These are phyloP conservation scores for Microplitis demolitor DNA, from an alignment of 1,140 invertebrate species.

Conservation along the genomic window DNA sequence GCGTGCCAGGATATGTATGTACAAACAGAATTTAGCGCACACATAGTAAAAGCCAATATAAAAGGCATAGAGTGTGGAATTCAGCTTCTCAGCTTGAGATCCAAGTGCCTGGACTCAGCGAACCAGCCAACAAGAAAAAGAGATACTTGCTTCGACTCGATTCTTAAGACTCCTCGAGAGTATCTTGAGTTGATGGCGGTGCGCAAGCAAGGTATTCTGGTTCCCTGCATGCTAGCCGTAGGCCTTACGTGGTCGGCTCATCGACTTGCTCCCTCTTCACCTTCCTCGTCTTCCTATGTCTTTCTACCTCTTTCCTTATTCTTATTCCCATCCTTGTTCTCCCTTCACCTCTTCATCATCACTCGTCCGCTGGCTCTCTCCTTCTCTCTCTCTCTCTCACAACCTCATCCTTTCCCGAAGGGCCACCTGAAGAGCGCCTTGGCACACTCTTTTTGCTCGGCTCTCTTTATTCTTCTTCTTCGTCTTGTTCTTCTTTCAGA, in stretches of 20 bases:
- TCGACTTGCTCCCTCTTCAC: neutral
- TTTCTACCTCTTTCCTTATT: neutral
- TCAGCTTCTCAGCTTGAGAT: constrained; percentile 57
- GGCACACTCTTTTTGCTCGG: neutral
- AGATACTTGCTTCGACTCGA: constrained; percentile 36
- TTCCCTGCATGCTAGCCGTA: constrained; percentile 56
- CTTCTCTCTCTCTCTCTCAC: neutral
- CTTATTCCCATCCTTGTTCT: neutral
- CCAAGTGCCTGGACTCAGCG: constrained; percentile 26
- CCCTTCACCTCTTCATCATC: constrained; percentile 19
- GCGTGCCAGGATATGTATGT: too few species aligned
- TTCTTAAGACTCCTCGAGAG: constrained; percentile 30
- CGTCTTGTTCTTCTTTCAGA: too few species aligned
- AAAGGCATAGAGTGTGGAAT: constrained; percentile 55
- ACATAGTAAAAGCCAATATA: constrained; percentile 53
- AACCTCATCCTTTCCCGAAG: neutral
- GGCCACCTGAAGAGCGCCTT: constrained; percentile 23
- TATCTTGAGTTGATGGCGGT: constrained; percentile 40
- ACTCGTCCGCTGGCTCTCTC: constrained; percentile 8
- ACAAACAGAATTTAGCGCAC: neutral
- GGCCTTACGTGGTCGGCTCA: constrained; percentile 44
- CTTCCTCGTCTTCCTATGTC: neutral
- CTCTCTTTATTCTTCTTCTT: neutral
- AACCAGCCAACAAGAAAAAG: constrained; percentile 4
- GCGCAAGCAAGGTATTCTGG: constrained; percentile 49